These are phyloP conservation scores for Drosophila quinaria DNA, from an alignment of 2,888 invertebrate genomes.

Conservation along the genomic window DNA sequence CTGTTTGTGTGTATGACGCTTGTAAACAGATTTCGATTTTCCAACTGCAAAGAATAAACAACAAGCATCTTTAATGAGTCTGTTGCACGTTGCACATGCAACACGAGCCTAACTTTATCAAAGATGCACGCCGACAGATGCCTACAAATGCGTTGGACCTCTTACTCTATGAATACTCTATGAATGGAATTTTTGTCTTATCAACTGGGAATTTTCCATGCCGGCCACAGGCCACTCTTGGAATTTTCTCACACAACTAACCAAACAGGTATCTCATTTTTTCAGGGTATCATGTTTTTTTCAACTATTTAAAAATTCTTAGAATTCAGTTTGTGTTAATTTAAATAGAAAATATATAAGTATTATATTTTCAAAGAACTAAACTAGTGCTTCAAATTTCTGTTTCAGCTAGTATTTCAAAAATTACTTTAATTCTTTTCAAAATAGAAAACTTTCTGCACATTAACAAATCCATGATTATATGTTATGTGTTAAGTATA, in stretches of 20 bases:
- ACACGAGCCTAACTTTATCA: constrained; percentile 5
- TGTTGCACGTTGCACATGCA: constrained; percentile 28
- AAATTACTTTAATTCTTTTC: too few relatives aligned
- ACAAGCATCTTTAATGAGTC: constrained; percentile 7
- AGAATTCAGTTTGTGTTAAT: neutral
- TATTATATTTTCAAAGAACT: too few relatives aligned
- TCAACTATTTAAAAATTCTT: neutral
- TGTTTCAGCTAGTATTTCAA: too few relatives aligned
- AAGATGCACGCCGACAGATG: constrained; percentile 20
- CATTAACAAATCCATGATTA: too few relatives aligned
- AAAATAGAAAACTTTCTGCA: too few relatives aligned
- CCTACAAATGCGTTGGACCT: constrained; percentile 2
- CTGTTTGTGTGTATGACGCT: constrained; percentile 2
- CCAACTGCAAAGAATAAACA: constrained; percentile 11
- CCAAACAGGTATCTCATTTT: constrained; percentile 1
- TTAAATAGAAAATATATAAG: too few relatives aligned
- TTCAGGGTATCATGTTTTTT: neutral
- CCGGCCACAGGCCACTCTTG: constrained; percentile 8
- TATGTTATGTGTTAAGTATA: too few relatives aligned
- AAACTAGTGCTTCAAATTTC: too few relatives aligned
- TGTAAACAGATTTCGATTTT: constrained; percentile 25
- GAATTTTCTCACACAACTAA: neutral
- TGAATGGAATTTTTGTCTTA: constrained; percentile 41
- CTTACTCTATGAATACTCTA: neutral
- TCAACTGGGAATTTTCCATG: constrained; percentile 52